Base-by-base conservation (phyloP, 2,113 vertebrate genomes). In the Haplochromis burtoni region DNA sequence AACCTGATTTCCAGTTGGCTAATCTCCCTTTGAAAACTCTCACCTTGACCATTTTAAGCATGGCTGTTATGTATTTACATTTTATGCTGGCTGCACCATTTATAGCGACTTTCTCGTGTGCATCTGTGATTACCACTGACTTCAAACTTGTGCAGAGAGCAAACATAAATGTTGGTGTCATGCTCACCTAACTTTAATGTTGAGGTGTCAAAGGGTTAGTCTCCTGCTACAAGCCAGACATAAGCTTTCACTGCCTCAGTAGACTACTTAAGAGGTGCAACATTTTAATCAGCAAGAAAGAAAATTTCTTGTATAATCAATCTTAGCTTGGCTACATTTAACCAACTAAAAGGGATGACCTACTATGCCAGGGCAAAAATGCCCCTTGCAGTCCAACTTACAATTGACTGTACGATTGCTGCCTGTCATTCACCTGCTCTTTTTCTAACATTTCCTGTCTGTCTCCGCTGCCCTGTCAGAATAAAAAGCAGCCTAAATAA, bases 231-330 rank as follows among this genome's bases (percentile, higher is more conserved):
- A 78, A 49, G 0, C 26, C 45, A n/a, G 73, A 78, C 7, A 49
- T 19, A 19, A 78, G 71, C 45, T 49, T 49, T 49, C 42, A 2
- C 42, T 31, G 16, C 1, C 71, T 47, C 10, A 1, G 45, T 10
- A 78, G 10, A 78, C 16, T 0, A 13, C 10, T 78, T 78, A 78
- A 51, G 29, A 78, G 0, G 24, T 19, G 24, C 42, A 3, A 2
- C 42, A 76, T 76, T 76, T 76, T 49, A 76, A 76, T 49, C 42
- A 76, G 24, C 16, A 49, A 71, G 35, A 24, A 71, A 76, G 24
- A 19, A 49, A 29, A 2, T 10, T 76, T 49, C 24, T 76, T 45
- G 10, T 19, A 12, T 76, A 76, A 76, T 49, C 71, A 8, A 17
- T 19, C 26, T 1, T 29, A 49, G 3, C 26, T 49, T 49, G 24